Conservation (phyloP, 2,113 vertebrate species). For the Neogobius melanostomus region DNA sequence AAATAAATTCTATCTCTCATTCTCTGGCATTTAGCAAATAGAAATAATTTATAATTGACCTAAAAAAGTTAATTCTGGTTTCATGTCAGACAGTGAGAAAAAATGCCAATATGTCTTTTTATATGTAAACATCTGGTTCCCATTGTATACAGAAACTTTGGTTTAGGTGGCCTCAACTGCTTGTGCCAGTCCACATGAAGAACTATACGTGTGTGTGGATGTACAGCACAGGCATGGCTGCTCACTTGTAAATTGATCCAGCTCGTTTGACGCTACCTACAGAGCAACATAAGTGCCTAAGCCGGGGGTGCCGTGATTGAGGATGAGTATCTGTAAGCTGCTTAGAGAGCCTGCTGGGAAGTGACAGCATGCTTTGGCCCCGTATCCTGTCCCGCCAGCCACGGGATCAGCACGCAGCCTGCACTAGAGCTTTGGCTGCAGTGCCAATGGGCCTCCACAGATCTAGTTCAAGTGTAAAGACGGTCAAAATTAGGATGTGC, state of each 20-base stretch:
- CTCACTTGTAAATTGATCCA: conserved; percentile 72
- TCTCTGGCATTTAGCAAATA: no score
- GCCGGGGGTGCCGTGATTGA: conserved; percentile 64
- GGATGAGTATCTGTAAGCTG: conserved; percentile 74
- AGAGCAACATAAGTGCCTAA: conserved; percentile 61
- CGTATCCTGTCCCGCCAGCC: conserved; percentile 37
- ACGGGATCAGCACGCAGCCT: conserved; percentile 42
- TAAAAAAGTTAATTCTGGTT: no score
- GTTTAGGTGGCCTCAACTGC: neutral
- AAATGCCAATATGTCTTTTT: no score
- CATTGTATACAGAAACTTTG: no score
- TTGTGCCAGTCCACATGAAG: conserved; percentile 7
- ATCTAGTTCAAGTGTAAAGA: neutral
- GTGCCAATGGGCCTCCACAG: conserved; percentile 1
- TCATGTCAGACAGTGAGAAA: no score
- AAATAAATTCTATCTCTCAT: no score
- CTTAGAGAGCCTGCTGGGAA: conserved; percentile 69
- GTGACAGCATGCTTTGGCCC: conserved; percentile 51
- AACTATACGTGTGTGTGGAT: neutral
- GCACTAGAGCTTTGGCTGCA: conserved; percentile 9
- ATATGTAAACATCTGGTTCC: no score
- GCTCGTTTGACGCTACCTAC: conserved; percentile 54
- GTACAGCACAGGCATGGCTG: conserved; percentile 27
- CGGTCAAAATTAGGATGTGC: neutral
- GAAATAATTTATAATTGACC: no score